Base-by-base conservation (phyloP, 1,140 invertebrate species). In the Armadillidium nasatum region DNA sequence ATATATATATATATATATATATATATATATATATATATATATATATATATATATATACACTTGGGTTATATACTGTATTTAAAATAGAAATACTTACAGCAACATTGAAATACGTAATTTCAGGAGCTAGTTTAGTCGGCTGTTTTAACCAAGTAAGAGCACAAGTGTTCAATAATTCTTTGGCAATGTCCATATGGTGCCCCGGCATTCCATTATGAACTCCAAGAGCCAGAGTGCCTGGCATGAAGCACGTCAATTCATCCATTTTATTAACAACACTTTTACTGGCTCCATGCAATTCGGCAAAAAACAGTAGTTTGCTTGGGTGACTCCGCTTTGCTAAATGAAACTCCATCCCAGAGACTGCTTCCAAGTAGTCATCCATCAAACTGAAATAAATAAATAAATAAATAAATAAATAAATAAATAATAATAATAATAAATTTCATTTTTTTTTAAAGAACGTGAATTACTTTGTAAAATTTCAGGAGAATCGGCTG, bases 91-190 rank as follows among this genome's bases (percentile, higher is more conserved):
- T 19, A 71, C 60, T 84, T 84, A 90, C 88, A 81, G 90, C 87
- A 75, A 91, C 88, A 84, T 95, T 97, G 83, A 97, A 99, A 84
- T 97, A 95, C 0, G 94, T 96, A 69, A 99, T 99, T 87, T 99
- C 97, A 0, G 97, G 95, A 15, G 95, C 95, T 44, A 99, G 86
- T 79, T 94, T 93, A 0, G 97, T 99, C 4, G 95, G 93, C 76
- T 94, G 92, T 69, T 89, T 88, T 4, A 90, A 89, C 85, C 99
- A 99, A 67, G 97, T 99, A 84, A 93, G 89, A 85, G 96, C 96
- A 85, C 97, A 99, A n/a, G 97, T 99, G 76, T 91, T 88, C 69
- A 96, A 87, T 10, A 99, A 86, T 80, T 97, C 91, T 81, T 93
- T 89, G 0, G 96, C 97, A 69, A 99, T 86, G 33, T 90, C 87